phyloP scores from a whole-genome alignment of 2,113 vertebrate species.

The Galemys pyrenaicus region DNA sequence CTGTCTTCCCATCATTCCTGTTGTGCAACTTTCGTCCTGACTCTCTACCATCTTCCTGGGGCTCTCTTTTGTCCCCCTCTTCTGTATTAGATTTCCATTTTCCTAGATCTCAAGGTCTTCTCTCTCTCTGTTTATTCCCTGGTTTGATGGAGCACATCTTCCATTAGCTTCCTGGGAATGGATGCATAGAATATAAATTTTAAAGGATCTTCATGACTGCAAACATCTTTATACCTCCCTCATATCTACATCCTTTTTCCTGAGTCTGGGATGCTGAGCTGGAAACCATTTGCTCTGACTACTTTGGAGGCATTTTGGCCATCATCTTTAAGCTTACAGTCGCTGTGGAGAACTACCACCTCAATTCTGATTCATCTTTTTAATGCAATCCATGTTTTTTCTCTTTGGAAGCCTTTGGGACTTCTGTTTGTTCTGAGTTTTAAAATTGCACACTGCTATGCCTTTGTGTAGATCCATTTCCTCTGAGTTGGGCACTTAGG shows the following conservation, averaged over 20 bases:
- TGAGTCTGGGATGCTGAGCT: neutral
- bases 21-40: neutral
- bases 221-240: neutral
- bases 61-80: too few relatives aligned
- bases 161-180: neutral
- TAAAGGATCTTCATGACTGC: neutral
- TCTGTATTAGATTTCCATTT: neutral
- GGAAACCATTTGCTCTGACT: neutral
- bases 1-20: neutral
- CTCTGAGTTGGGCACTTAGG: neutral
- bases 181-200: neutral
- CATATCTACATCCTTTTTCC: neutral
- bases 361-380: constrained; percentile 34
- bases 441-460: neutral
- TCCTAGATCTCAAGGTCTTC: neutral
- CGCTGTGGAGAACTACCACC: neutral
- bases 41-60: neutral
- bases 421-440: neutral
- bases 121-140: neutral
- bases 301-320: constrained; percentile 27
- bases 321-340: neutral
- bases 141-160: neutral
- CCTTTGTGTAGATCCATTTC: neutral
- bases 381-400: neutral
- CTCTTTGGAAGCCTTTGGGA: neutral